Evolutionary conservation across 1,140 invertebrate species (phyloP).

Genomic region (Wiebesia pumilae): DNA sequence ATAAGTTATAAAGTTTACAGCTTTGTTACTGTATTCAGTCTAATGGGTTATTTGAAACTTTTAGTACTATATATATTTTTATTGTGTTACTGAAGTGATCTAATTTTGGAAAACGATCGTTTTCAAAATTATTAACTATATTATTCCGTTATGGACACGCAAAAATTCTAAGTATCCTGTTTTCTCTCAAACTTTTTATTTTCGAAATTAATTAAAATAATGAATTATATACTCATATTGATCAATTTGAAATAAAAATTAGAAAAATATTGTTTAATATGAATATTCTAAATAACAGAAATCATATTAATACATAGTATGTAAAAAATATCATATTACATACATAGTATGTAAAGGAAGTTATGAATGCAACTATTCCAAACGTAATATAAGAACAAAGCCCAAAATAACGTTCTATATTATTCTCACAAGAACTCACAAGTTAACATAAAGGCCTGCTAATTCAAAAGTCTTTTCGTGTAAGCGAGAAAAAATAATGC

Average conservation of each 20-base stretch:
- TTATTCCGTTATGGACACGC: not conserved
- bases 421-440: not conserved
- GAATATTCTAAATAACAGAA: no score
- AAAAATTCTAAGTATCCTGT: not conserved
- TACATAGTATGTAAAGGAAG: no score
- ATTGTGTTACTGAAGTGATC: not conserved
- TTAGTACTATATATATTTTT: not conserved
- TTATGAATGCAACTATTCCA: no score
- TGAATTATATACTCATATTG: not conserved
- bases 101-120: not conserved
- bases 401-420: no score
- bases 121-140: slow-evolving; percentile 1
- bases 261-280: no score
- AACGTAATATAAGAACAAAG: no score
- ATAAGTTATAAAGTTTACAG: not conserved
- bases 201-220: not conserved
- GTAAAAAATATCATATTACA: no score
- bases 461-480: not conserved
- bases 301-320: no score
- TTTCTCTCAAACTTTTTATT: not conserved
- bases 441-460: not conserved
- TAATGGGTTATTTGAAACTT: slow-evolving; percentile 3
- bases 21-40: not conserved
- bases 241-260: not conserved
- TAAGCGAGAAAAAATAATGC: not conserved